A percentile compares a stretch with the other conserved stretches of the same genome.
Evolutionary conservation across 2,113 vertebrate genomes (phyloP).

Genomic region (Gadus chalcogrammus): DNA sequence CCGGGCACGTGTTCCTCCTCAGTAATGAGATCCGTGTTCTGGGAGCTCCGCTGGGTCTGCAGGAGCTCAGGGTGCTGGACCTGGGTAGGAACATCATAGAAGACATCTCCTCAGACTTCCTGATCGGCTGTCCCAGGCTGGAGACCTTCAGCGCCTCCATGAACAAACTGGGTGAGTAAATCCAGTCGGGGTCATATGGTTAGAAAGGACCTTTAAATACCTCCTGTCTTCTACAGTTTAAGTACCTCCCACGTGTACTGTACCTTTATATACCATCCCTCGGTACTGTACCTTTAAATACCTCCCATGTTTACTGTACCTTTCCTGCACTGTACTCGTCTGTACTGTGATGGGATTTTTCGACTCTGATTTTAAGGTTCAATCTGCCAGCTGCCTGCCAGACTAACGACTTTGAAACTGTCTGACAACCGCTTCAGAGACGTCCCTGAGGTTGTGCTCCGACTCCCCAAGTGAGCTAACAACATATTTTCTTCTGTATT

Average conservation of each 20-base stretch:
- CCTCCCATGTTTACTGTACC: too few relatives aligned
- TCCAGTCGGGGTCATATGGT: not conserved
- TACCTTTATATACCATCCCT: too few relatives aligned
- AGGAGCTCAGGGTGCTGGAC: slow-evolving; percentile 84
- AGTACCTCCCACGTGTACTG: too few relatives aligned
- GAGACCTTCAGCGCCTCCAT: slow-evolving; percentile 82
- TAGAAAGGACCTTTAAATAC: not conserved
- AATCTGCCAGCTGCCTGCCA: slow-evolving; percentile 76
- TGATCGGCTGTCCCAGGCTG: slow-evolving; percentile 81
- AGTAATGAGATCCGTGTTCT: slow-evolving; percentile 84
- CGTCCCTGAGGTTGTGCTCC: slow-evolving; percentile 79
- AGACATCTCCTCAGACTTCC: slow-evolving; percentile 71
- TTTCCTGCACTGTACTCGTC: too few relatives aligned
- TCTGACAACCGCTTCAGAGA: slow-evolving; percentile 81
- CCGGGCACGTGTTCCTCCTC: not conserved
- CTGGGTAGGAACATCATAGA: slow-evolving; percentile 85
- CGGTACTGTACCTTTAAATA: too few relatives aligned
- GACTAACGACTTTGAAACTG: slow-evolving; percentile 84
- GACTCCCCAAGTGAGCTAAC: slow-evolving; percentile 84
- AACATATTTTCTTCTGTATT: not conserved
- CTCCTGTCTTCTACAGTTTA: not conserved
- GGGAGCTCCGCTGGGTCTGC: slow-evolving; percentile 69
- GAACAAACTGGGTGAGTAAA: slow-evolving; percentile 83
- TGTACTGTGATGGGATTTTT: not conserved
- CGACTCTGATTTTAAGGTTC: slow-evolving; percentile 66